Conservation (phyloP, 1,140 invertebrate species). For the Brachionus manjavacas region DNA sequence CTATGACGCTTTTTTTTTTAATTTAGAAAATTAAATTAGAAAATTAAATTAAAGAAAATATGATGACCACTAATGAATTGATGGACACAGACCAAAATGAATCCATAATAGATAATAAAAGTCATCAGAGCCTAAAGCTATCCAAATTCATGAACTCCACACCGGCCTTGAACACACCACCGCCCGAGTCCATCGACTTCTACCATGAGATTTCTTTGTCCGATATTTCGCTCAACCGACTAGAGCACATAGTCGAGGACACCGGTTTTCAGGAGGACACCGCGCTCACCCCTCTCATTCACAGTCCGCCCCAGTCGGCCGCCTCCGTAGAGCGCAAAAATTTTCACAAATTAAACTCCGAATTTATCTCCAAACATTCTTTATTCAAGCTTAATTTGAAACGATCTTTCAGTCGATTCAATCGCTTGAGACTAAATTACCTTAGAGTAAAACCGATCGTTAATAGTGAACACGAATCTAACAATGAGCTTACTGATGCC, state of each 20-base stretch:
- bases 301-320: slow-evolving; percentile 4
- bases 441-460: background rate
- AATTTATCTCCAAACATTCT: background rate
- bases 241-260: background rate
- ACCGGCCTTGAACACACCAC: background rate
- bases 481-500: background rate
- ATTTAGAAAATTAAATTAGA: background rate
- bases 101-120: background rate
- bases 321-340: background rate
- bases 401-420: background rate
- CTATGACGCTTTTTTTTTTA: background rate
- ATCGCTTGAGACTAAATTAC: background rate
- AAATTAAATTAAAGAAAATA: no score
- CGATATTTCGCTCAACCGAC: background rate
- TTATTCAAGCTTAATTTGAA: background rate
- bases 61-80: slow-evolving; percentile 2
- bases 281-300: background rate
- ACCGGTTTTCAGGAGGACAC: background rate
- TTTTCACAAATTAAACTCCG: background rate
- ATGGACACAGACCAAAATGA: background rate
- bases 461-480: background rate
- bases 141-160: background rate
- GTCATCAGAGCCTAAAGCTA: background rate
- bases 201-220: background rate
- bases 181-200: background rate